phyloP scores from a whole-genome alignment of 2,113 vertebrate species.

The Malurus alboscapulatus region DNA sequence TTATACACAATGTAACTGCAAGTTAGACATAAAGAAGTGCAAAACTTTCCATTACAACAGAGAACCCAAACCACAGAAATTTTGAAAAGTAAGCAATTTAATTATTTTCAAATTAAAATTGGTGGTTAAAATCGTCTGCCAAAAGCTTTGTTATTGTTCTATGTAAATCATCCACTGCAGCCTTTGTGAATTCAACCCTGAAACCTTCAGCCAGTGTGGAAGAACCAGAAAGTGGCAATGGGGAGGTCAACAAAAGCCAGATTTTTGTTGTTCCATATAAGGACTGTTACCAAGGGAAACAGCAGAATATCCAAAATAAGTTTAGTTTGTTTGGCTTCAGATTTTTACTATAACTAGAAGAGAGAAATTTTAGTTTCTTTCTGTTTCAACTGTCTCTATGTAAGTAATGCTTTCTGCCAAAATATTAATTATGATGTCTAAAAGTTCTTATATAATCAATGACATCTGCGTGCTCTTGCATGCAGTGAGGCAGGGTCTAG shows the following conservation, averaged over 20 bases:
- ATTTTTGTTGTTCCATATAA: neutral
- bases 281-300: neutral
- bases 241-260: neutral
- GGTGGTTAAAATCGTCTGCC: neutral
- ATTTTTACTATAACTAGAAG: neutral
- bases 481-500: neutral
- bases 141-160: neutral
- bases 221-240: neutral
- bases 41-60: slow-evolving; percentile 10
- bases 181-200: neutral
- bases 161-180: neutral
- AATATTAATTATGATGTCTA: neutral
- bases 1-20: neutral
- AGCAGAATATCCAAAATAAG: neutral
- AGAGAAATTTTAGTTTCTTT: neutral
- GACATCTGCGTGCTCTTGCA: neutral
- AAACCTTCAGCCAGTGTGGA: neutral
- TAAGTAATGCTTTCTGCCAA: neutral
- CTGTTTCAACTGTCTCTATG: neutral
- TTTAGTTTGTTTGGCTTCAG: neutral
- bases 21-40: neutral
- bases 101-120: neutral
- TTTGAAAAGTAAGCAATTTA: neutral
- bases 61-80: neutral
- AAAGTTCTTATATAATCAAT: neutral